These are phyloP conservation scores for Acrobasis suavella DNA, from an alignment of 2,888 invertebrate genomes.

Conservation along the genomic window DNA sequence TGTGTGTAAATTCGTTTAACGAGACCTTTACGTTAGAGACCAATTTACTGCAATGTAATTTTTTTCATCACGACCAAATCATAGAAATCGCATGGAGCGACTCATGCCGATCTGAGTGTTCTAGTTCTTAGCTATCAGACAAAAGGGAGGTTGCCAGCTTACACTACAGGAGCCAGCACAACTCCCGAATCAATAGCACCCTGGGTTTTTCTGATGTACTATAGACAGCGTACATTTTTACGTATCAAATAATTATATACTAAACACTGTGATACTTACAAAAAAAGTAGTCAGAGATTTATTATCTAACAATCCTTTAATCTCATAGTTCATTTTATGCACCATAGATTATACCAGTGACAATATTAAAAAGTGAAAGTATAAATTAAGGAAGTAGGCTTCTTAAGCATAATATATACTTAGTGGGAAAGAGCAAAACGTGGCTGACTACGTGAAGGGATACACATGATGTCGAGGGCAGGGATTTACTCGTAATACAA, in stretches of 20 bases:
- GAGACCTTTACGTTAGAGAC: not conserved
- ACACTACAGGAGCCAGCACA: slow-evolving; percentile 13
- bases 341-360: slow-evolving; percentile 61
- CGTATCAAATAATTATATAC: slow-evolving; percentile 42
- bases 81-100: not conserved
- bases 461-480: slow-evolving; percentile 26
- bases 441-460: slow-evolving; percentile 41
- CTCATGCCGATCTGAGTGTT: slow-evolving; percentile 12
- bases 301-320: slow-evolving; percentile 57
- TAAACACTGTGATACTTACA: slow-evolving; percentile 49
- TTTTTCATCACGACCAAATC: not conserved
- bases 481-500: slow-evolving; percentile 33
- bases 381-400: slow-evolving; percentile 38
- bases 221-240: slow-evolving; percentile 41
- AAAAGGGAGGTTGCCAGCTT: not conserved
- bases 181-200: slow-evolving; percentile 60
- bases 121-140: slow-evolving; percentile 14
- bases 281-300: slow-evolving; percentile 43
- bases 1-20: not conserved
- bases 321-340: slow-evolving; percentile 61
- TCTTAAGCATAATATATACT: slow-evolving; percentile 44
- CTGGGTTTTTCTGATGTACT: slow-evolving; percentile 48
- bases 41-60: not conserved
- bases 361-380: slow-evolving; percentile 42
- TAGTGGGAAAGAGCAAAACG: slow-evolving; percentile 45